Evolutionary conservation across 2,113 vertebrate species (phyloP).

Genomic region (Erythrolamprus reginae): DNA sequence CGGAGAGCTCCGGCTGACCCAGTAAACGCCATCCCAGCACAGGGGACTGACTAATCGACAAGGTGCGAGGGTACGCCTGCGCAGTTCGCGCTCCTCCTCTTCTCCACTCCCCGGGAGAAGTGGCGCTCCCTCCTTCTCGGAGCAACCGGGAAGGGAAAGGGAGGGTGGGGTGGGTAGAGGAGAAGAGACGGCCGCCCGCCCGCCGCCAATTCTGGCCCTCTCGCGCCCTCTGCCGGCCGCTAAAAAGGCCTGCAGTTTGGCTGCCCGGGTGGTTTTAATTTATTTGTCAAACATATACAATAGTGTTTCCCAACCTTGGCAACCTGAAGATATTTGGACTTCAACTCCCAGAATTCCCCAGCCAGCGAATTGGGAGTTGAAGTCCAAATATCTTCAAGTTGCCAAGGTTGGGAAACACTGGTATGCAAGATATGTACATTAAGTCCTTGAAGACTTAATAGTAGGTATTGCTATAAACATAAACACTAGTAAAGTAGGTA

Average conservation of each 20-base stretch:
- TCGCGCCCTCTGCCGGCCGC: slow-evolving; percentile 70
- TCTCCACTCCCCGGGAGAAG: slow-evolving; percentile 51
- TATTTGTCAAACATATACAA: too few species aligned
- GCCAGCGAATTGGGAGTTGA: too few species aligned
- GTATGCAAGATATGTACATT: too few species aligned
- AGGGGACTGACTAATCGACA: slow-evolving; percentile 71
- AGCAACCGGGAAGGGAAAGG: neutral
- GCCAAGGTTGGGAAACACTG: too few species aligned
- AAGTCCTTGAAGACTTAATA: too few species aligned
- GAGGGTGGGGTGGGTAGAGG: neutral
- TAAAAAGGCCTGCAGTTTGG: slow-evolving; percentile 51
- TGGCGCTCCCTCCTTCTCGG: slow-evolving; percentile 8
- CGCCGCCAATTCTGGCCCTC: slow-evolving; percentile 48
- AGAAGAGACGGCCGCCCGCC: neutral
- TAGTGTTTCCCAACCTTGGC: too few species aligned
- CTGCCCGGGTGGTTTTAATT: too few species aligned
- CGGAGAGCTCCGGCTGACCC: slow-evolving; percentile 61
- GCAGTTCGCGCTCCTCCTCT: slow-evolving; percentile 64
- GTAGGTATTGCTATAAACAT: too few species aligned
- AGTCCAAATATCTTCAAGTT: too few species aligned
- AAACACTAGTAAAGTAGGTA: too few species aligned
- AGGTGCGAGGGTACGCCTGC: slow-evolving; percentile 75
- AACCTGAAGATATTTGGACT: too few species aligned
- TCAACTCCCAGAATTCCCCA: too few species aligned
- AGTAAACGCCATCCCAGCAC: slow-evolving; percentile 76